Evolutionary conservation across 1,140 invertebrate species (phyloP).

Genomic region (Drosophila ogumai): DNA sequence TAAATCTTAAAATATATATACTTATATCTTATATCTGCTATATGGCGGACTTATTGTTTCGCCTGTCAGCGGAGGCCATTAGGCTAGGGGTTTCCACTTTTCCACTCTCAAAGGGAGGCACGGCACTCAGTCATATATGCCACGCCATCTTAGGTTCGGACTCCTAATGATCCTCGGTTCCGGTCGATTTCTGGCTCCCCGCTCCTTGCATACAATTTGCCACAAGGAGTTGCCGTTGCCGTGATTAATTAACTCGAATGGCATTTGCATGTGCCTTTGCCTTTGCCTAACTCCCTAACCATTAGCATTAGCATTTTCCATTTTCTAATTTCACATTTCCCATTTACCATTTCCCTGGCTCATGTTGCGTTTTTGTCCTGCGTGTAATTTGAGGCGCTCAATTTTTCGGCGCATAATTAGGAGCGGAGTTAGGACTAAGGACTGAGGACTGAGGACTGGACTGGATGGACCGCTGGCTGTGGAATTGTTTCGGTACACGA

Average conservation of each 20-base stretch:
- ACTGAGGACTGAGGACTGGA: neutral
- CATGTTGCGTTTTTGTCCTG: slow-evolving; percentile 67
- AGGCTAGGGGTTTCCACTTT: slow-evolving; percentile 44
- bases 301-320: slow-evolving; percentile 1
- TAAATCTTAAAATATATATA: neutral
- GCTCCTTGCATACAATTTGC: slow-evolving; percentile 52
- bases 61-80: slow-evolving; percentile 58
- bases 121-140: slow-evolving; percentile 50
- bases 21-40: neutral
- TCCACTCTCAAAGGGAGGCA: slow-evolving; percentile 21
- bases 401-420: slow-evolving; percentile 71
- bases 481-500: slow-evolving; percentile 69
- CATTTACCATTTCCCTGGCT: slow-evolving; percentile 22
- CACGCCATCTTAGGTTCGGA: slow-evolving; percentile 16
- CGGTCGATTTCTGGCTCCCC: slow-evolving; percentile 36
- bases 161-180: slow-evolving; percentile 75
- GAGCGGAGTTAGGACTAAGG: slow-evolving; percentile 18
- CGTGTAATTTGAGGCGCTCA: slow-evolving; percentile 67
- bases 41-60: slow-evolving; percentile 28
- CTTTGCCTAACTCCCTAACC: slow-evolving; percentile 54
- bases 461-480: slow-evolving; percentile 69
- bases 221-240: slow-evolving; percentile 56
- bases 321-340: slow-evolving; percentile 6
- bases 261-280: slow-evolving; percentile 61
- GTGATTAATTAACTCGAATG: slow-evolving; percentile 65